phyloP scores from a whole-genome alignment of 2,113 vertebrate species.

The Sinosuthora webbiana region DNA sequence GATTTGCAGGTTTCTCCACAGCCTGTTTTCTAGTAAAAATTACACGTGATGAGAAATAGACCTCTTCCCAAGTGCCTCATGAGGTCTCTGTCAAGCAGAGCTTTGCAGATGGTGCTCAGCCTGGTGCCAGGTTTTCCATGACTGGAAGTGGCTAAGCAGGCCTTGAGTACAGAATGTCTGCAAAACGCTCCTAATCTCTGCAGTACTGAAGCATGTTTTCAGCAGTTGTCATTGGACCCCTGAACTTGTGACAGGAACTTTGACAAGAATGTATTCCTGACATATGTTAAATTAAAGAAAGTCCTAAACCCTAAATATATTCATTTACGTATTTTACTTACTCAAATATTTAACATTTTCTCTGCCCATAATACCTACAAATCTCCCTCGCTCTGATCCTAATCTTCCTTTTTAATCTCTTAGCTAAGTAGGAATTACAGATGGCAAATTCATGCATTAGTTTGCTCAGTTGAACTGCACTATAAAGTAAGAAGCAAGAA shows the following conservation, averaged over 20 bases:
- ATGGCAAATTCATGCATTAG: neutral
- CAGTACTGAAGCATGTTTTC: neutral
- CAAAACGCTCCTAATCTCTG: neutral
- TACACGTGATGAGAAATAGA: neutral
- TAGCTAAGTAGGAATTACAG: constrained; percentile 43
- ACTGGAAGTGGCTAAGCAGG: neutral
- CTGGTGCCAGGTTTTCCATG: constrained; percentile 6
- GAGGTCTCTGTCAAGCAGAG: neutral
- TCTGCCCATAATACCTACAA: constrained; percentile 56
- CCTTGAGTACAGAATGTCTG: neutral
- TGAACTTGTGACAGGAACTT: constrained; percentile 17
- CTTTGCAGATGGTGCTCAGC: constrained; percentile 24
- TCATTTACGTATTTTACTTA: neutral
- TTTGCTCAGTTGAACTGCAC: constrained; percentile 31
- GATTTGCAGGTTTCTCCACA: neutral
- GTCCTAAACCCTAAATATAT: neutral
- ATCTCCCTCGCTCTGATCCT: constrained; percentile 33
- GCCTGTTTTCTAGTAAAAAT: constrained; percentile 15
- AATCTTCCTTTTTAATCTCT: constrained; percentile 60
- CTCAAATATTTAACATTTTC: constrained; percentile 50
- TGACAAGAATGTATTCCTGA: constrained; percentile 13
- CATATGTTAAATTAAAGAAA: constrained; percentile 57
- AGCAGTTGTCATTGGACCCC: neutral
- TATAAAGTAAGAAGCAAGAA: neutral
- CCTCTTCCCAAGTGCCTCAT: neutral